phyloP scores from a whole-genome alignment of 2,888 invertebrate genomes.

The Epistrophe grossulariae region DNA sequence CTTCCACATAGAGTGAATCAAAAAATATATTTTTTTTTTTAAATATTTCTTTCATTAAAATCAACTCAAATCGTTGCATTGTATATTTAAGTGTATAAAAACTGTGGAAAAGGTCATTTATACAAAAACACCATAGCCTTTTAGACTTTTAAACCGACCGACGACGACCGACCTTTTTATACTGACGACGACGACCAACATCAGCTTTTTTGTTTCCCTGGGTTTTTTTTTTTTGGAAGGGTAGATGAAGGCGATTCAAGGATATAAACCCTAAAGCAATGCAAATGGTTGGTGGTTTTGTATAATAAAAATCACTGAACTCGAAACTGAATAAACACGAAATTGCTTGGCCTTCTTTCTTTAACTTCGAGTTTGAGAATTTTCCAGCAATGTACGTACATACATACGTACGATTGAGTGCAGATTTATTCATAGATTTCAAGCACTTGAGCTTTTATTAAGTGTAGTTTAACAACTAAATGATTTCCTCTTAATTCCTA shows the following conservation, averaged over 20 bases:
- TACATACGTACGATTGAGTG: slow-evolving; percentile 61
- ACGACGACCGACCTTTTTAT: not conserved
- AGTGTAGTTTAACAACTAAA: slow-evolving; percentile 76
- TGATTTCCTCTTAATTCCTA: slow-evolving; percentile 73
- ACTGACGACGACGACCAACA: slow-evolving; percentile 7
- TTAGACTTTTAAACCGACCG: slow-evolving; percentile 10
- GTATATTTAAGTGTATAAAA: slow-evolving; percentile 33
- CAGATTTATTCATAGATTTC: slow-evolving; percentile 74
- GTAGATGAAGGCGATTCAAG: slow-evolving; percentile 25
- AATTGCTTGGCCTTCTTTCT: slow-evolving; percentile 62
- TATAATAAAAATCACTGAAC: slow-evolving; percentile 73
- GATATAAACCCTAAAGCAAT: not conserved
- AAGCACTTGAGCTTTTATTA: slow-evolving; percentile 69
- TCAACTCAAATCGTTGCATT: slow-evolving; percentile 59
- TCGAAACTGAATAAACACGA: slow-evolving; percentile 73
- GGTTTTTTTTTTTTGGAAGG: not conserved
- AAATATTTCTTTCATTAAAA: slow-evolving; percentile 56
- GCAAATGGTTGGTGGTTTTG: slow-evolving; percentile 33
- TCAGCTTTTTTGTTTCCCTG: not conserved
- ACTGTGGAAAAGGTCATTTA: slow-evolving; percentile 52
- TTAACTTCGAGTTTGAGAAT: slow-evolving; percentile 24
- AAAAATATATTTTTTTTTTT: slow-evolving; percentile 8
- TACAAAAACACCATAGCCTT: slow-evolving; percentile 35
- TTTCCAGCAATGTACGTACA: slow-evolving; percentile 43
- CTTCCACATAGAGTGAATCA: slow-evolving; percentile 42